Base-by-base conservation (phyloP, 2,888 invertebrate genomes). In the Epistrophe eligans region DNA sequence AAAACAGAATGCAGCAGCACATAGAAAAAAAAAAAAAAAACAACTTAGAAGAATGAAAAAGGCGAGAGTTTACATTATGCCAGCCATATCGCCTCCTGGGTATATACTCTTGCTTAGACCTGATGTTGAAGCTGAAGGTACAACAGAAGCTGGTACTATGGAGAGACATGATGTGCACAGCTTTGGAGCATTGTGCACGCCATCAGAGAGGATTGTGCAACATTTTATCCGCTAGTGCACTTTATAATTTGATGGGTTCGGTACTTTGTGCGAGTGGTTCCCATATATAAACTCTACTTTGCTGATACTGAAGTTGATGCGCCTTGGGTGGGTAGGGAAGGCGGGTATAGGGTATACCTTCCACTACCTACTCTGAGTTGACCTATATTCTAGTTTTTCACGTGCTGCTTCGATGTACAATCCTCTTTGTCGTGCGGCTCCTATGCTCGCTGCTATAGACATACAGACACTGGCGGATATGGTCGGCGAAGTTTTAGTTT, bases 211-310 rank as follows among this genome's bases (percentile, higher is more conserved):
- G 60, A 79, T 79, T 82, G 79, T 71, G 76, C 71, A 87, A 76
- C 79, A 79, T 79, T 87, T 87, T 79, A 87, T 87, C 83, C 82
- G 64, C 87, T 76, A 50, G 62, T 85, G 85, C 82, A 82, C 82
- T 82, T 82, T 74, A 82, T 85, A 85, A 83, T 83, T 83, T 87
- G 82, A 83, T 83, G 79, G 83, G 62, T 72, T 70, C 50, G 74
- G 71, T 77, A 79, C 83, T 79, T 74, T 83, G 70, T 60, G 74
- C 57, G 43, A 71, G 80, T 43, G 79, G 79, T 50, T 71, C 57
- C 11, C 40, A 58, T 55, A 28, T 28, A 55, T 77, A 72, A 77
- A 72, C 45, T 76, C 35, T 52, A 43, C 19, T 62, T 24, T 32
- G 40, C 19, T 55, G 19, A 38, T 32, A 58, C 58, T 48, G 66